These are phyloP conservation scores for Heterohyrax brucei DNA, from an alignment of 2,797 vertebrate genomes.

Conservation along the genomic window DNA sequence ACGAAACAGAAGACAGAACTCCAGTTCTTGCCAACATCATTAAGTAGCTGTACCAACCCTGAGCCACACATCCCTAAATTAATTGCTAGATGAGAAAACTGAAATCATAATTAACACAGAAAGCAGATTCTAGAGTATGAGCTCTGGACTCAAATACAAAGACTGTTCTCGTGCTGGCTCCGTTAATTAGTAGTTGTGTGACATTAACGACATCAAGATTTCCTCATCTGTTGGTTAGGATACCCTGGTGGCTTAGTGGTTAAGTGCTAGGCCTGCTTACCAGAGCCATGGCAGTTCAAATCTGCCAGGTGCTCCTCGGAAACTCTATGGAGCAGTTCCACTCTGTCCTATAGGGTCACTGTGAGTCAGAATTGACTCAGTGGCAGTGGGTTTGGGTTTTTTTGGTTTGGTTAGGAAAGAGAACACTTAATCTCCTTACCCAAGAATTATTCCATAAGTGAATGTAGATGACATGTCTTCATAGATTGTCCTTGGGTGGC, in stretches of 20 bases:
- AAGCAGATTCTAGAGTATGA: not conserved
- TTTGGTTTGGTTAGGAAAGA: not conserved
- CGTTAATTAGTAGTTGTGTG: not conserved
- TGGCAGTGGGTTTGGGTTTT: too few species aligned
- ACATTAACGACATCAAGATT: not conserved
- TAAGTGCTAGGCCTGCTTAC: too few species aligned
- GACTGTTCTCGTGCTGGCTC: not conserved
- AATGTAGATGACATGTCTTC: not conserved
- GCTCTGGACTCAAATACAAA: not conserved
- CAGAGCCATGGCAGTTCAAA: too few species aligned
- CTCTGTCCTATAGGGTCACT: too few species aligned
- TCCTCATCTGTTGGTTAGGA: not conserved
- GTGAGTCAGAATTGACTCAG: too few species aligned
- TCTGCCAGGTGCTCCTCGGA: too few species aligned
- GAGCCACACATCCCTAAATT: not conserved
- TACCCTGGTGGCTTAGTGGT: too few species aligned
- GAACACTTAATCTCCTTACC: not conserved
- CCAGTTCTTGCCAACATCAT: not conserved
- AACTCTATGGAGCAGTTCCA: too few species aligned
- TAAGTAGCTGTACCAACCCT: not conserved
- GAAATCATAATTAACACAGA: not conserved
- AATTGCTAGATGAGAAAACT: not conserved
- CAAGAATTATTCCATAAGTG: not conserved
- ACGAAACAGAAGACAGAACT: not conserved
- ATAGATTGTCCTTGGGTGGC: not conserved